Evolutionary conservation across 2,888 invertebrate genomes (phyloP).

Genomic region (Microchrysa polita): DNA sequence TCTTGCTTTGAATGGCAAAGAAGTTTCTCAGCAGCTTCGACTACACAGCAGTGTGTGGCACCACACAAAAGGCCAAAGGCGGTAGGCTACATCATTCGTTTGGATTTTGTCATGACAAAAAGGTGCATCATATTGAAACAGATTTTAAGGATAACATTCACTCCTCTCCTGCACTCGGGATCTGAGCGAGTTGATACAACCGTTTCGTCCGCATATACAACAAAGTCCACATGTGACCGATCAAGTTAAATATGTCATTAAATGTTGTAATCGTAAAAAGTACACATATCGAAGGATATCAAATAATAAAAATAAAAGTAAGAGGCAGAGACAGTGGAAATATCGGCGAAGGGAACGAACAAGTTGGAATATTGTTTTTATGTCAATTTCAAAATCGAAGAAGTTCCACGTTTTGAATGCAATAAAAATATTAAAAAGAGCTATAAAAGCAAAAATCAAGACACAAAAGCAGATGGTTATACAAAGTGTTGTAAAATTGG

Average conservation of each 20-base stretch:
- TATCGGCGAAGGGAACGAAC: background rate
- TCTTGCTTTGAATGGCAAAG: slow-evolving; percentile 27
- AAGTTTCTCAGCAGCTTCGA: too few species aligned
- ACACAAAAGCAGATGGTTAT: slow-evolving; percentile 13
- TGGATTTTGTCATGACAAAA: background rate
- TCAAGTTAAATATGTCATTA: slow-evolving; percentile 46
- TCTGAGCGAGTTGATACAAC: background rate
- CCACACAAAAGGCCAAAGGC: background rate
- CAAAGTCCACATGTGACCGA: slow-evolving; percentile 42
- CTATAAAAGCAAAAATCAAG: slow-evolving; percentile 29
- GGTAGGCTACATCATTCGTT: slow-evolving; percentile 5
- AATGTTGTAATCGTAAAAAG: slow-evolving; percentile 45
- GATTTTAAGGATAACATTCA: slow-evolving; percentile 29
- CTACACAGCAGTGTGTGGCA: too few species aligned
- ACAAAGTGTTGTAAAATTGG: slow-evolving; percentile 22
- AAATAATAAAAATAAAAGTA: slow-evolving; percentile 38
- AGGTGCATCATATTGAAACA: slow-evolving; percentile 33
- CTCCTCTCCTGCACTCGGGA: background rate
- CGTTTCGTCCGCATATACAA: background rate
- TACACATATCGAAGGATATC: slow-evolving; percentile 21
- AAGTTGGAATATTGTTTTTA: slow-evolving; percentile 27
- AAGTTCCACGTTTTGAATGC: slow-evolving; percentile 12
- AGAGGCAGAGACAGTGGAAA: background rate
- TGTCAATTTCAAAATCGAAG: slow-evolving; percentile 33
- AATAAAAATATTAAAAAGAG: slow-evolving; percentile 34